These are phyloP conservation scores for Champsocephalus esox DNA, from an alignment of 2,797 vertebrate genomes.

Conservation along the genomic window DNA sequence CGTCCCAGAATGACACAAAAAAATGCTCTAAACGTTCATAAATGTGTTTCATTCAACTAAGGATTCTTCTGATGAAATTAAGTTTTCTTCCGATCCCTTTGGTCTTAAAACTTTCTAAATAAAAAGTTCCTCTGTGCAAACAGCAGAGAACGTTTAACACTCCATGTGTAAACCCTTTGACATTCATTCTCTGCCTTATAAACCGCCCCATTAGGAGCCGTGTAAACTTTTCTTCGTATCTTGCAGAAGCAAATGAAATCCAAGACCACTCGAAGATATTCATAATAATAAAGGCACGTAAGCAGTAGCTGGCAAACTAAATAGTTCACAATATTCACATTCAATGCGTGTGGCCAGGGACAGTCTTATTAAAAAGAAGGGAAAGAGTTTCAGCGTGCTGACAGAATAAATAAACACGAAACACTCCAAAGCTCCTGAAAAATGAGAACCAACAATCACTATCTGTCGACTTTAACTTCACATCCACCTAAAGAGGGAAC, in stretches of 20 bases:
- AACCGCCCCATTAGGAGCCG: slow-evolving; percentile 36
- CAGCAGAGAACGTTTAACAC: slow-evolving; percentile 48
- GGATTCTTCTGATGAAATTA: slow-evolving; percentile 29
- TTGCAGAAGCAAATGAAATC: slow-evolving; percentile 55
- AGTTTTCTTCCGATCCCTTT: slow-evolving; percentile 57
- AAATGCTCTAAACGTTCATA: slow-evolving; percentile 19
- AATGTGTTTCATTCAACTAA: slow-evolving; percentile 29
- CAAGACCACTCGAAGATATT: slow-evolving; percentile 32
- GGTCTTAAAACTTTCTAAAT: slow-evolving; percentile 50
- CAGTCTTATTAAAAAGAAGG: slow-evolving; percentile 24
- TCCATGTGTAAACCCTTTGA: slow-evolving; percentile 48
- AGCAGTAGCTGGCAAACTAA: slow-evolving; percentile 67
- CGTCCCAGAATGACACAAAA: slow-evolving; percentile 47
- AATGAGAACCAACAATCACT: slow-evolving; percentile 52
- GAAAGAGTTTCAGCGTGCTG: slow-evolving; percentile 44
- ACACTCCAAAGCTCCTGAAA: slow-evolving; percentile 52
- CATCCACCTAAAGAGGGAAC: slow-evolving; percentile 24
- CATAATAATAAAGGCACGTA: slow-evolving; percentile 74
- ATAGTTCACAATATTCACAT: slow-evolving; percentile 51
- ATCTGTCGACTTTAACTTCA: slow-evolving; percentile 40
- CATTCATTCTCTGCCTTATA: slow-evolving; percentile 60
- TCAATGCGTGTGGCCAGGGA: slow-evolving; percentile 27
- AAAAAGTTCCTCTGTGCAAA: slow-evolving; percentile 30
- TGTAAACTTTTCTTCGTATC: slow-evolving; percentile 46
- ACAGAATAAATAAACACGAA: slow-evolving; percentile 68